Evolutionary conservation across 2,113 vertebrate species (phyloP).

Genomic region (Sorex fumeus): DNA sequence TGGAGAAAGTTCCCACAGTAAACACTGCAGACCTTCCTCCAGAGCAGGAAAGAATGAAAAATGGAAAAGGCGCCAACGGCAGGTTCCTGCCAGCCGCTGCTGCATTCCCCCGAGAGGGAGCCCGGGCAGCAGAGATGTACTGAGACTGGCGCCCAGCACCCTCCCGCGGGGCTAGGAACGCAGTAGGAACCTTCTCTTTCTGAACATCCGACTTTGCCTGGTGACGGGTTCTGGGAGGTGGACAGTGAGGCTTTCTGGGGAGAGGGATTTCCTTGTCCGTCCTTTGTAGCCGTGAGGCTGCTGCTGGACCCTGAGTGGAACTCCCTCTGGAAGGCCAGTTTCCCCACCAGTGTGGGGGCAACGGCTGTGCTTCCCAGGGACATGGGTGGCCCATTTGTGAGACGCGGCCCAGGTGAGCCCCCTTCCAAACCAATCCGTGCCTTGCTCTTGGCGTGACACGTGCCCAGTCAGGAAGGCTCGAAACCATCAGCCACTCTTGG

Average conservation of each 20-base stretch:
- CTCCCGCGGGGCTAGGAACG: background rate
- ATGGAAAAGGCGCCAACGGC: background rate
- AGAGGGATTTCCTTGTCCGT: background rate
- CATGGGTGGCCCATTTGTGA: background rate
- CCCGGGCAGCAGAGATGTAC: too few species aligned
- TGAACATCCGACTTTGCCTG: slow-evolving; percentile 18
- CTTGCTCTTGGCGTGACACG: background rate
- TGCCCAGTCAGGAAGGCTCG: slow-evolving; percentile 2
- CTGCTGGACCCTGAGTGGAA: background rate
- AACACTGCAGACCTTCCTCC: background rate
- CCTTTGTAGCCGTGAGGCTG: background rate
- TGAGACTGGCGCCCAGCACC: too few species aligned
- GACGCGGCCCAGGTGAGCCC: background rate
- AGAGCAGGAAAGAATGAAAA: background rate
- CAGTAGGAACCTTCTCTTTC: slow-evolving; percentile 3
- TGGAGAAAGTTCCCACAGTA: slow-evolving; percentile 24
- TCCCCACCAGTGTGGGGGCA: background rate
- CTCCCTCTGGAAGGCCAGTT: background rate
- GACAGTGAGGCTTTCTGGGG: background rate
- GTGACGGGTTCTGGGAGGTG: background rate
- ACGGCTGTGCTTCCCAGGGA: background rate
- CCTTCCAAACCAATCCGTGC: background rate
- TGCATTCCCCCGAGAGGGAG: too few species aligned
- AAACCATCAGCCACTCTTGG: background rate
- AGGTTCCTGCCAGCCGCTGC: too few species aligned